These are phyloP conservation scores for Eristalis pertinax DNA, from an alignment of 2,888 invertebrate species.

Conservation along the genomic window DNA sequence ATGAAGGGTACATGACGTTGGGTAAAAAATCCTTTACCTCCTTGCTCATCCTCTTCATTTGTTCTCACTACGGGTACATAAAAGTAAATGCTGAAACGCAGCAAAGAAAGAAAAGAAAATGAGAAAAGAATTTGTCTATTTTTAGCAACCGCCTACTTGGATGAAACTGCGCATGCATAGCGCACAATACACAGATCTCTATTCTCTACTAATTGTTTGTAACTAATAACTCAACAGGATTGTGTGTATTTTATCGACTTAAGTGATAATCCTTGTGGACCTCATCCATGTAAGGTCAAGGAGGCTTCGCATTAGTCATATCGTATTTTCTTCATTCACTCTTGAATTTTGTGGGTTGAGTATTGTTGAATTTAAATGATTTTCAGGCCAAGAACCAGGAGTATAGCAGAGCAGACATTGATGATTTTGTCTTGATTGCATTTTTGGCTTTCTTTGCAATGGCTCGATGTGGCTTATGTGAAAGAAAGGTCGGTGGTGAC, in stretches of 20 bases:
- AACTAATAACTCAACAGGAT: conserved; percentile 12
- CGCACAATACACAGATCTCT: not conserved
- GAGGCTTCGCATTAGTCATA: conserved; percentile 4
- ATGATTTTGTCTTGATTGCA: not conserved
- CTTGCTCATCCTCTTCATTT: not conserved
- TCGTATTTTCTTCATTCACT: not conserved
- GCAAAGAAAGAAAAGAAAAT: not conserved
- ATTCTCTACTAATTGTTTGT: conserved; percentile 5
- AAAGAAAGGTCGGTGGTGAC: not conserved
- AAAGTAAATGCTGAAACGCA: conserved; percentile 1
- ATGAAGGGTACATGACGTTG: not conserved
- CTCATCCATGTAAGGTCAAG: conserved; percentile 20
- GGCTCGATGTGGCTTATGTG: not conserved
- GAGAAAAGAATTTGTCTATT: not conserved
- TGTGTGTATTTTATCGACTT: not conserved
- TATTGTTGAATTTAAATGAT: not conserved
- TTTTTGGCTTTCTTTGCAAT: not conserved
- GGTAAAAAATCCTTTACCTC: not conserved
- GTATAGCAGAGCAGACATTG: not conserved
- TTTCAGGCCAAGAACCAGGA: not conserved
- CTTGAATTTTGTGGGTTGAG: not conserved
- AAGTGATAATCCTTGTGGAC: conserved; percentile 11
- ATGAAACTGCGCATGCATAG: conserved; percentile 13
- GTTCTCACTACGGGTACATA: not conserved
- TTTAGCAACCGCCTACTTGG: conserved; percentile 11